Conservation (phyloP, 2,113 vertebrate genomes). For the Heliornis fulica region DNA sequence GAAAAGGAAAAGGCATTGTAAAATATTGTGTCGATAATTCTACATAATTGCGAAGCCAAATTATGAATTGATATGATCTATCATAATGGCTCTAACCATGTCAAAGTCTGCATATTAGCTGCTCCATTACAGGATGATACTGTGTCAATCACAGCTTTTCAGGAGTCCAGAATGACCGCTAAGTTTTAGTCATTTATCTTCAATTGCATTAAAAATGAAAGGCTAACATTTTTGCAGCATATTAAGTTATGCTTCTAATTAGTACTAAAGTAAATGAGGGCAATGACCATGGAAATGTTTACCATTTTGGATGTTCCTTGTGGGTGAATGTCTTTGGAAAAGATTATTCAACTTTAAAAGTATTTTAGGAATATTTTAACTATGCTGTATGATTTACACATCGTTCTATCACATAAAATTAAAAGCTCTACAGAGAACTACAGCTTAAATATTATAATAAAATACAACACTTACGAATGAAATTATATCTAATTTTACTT, state of each 20-base stretch:
- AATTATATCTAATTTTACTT: conserved; percentile 54
- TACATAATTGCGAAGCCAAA: conserved; percentile 37
- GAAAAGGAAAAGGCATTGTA: neutral
- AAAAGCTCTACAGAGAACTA: conserved; percentile 53
- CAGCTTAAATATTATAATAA: conserved; percentile 53
- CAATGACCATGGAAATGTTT: neutral
- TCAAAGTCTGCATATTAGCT: conserved; percentile 33
- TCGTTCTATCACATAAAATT: conserved; percentile 17
- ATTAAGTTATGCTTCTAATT: conserved; percentile 1
- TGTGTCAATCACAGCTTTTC: conserved; percentile 12
- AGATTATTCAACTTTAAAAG: neutral
- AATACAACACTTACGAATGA: conserved; percentile 56
- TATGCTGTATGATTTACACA: neutral
- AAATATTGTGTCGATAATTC: conserved; percentile 9
- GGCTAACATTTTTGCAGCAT: conserved; percentile 18
- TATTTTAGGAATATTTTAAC: neutral
- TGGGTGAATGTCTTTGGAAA: neutral
- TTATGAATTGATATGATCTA: conserved; percentile 25
- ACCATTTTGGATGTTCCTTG: neutral
- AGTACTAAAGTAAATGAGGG: neutral
- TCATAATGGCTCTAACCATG: conserved; percentile 3
- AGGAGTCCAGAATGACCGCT: neutral
- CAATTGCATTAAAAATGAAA: conserved; percentile 52
- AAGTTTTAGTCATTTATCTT: conserved; percentile 22
- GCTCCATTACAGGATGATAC: conserved; percentile 17